A percentile compares a stretch with the other conserved stretches of the same genome.
phyloP scores from a whole-genome alignment of 2,113 vertebrate species.

The Paramisgurnus dabryanus region DNA sequence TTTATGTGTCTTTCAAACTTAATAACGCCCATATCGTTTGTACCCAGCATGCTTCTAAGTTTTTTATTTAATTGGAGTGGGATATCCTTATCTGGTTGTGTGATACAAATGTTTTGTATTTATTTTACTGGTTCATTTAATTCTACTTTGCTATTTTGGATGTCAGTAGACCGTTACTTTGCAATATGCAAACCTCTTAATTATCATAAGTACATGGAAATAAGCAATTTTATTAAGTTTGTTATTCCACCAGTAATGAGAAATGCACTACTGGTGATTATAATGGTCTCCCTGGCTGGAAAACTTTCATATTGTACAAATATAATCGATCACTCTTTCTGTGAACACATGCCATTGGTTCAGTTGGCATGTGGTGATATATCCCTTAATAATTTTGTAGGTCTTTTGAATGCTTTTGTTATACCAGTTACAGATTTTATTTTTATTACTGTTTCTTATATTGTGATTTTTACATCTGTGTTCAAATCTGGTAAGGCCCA shows the following conservation, averaged over 20 bases:
- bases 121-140: conserved; percentile 54
- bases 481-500: conserved; percentile 43
- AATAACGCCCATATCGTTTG: conserved; percentile 40
- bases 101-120: conserved; percentile 54
- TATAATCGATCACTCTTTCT: conserved; percentile 61
- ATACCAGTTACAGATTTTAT: conserved; percentile 42
- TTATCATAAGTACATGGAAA: conserved; percentile 50
- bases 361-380: conserved; percentile 66
- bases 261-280: conserved; percentile 25
- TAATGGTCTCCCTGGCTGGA: conserved; percentile 42
- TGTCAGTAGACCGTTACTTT: conserved; percentile 63
- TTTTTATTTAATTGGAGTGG: conserved; percentile 48
- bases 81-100: conserved; percentile 47
- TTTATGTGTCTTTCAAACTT: conserved; percentile 55
- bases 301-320: conserved; percentile 60
- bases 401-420: conserved; percentile 46
- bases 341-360: conserved; percentile 69
- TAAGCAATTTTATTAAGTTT: conserved; percentile 20
- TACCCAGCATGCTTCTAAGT: conserved; percentile 50
- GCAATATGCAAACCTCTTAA: conserved; percentile 54
- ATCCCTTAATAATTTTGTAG: conserved; percentile 59
- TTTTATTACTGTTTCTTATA: conserved; percentile 47
- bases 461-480: conserved; percentile 45
- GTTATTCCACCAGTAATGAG: conserved; percentile 43
- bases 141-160: conserved; percentile 63